These are phyloP conservation scores for Gymnoscopelus braueri DNA, from an alignment of 2,797 vertebrate genomes.

Conservation along the genomic window DNA sequence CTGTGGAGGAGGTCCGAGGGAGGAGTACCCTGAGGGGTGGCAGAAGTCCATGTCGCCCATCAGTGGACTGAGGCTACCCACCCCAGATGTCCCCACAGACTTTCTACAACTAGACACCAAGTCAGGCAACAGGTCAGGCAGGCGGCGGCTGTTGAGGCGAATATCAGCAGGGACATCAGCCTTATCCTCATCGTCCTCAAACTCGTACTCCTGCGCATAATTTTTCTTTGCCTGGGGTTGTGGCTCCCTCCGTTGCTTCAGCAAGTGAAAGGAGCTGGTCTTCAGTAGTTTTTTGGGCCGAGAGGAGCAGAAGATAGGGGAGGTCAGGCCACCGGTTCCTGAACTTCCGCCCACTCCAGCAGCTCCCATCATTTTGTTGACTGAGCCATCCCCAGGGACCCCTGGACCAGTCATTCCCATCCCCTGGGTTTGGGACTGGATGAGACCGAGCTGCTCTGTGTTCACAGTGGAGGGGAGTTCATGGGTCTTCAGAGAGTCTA, in stretches of 20 bases:
- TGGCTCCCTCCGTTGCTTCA: slow-evolving; percentile 88
- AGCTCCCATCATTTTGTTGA: slow-evolving; percentile 76
- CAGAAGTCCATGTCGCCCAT: slow-evolving; percentile 91
- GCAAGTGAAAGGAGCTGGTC: slow-evolving; percentile 90
- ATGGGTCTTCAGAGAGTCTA: slow-evolving; percentile 86
- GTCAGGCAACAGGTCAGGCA: slow-evolving; percentile 87
- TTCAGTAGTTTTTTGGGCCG: slow-evolving; percentile 93
- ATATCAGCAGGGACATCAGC: slow-evolving; percentile 91
- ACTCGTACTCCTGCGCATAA: slow-evolving; percentile 93
- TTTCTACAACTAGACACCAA: slow-evolving; percentile 92
- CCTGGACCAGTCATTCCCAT: slow-evolving; percentile 69
- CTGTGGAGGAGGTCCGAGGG: slow-evolving; percentile 75
- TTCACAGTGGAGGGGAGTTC: slow-evolving; percentile 92
- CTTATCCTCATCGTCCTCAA: slow-evolving; percentile 92
- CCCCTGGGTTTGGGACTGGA: slow-evolving; percentile 82
- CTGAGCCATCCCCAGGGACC: slow-evolving; percentile 63
- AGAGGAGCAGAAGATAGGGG: slow-evolving; percentile 90
- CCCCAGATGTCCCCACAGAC: slow-evolving; percentile 61
- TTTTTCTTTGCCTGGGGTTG: slow-evolving; percentile 84
- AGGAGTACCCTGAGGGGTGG: slow-evolving; percentile 68
- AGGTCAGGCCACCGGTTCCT: slow-evolving; percentile 76
- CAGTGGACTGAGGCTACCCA: slow-evolving; percentile 83
- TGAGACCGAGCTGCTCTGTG: slow-evolving; percentile 89
- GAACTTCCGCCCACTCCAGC: slow-evolving; percentile 62
- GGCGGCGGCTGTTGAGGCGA: slow-evolving; percentile 88